Evolutionary conservation across 2,113 vertebrate genomes (phyloP), one percentile per base, ranked within the genome.

Genomic region (Opisthocomus hoazin): DNA sequence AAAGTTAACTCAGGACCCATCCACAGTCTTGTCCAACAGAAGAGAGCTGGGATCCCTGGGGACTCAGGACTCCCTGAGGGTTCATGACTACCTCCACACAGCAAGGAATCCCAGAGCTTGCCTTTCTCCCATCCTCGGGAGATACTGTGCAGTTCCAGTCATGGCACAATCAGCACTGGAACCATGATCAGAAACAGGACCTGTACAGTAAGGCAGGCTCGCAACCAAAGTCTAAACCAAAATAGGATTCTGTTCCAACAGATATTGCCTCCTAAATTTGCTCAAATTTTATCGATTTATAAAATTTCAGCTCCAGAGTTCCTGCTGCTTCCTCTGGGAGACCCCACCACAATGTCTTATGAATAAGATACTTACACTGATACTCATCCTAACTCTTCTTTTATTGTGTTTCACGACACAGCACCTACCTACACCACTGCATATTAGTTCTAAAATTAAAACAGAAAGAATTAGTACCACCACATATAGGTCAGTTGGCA

Each of bases 151-250:
- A 58, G 7, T 37, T 71, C 37, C 51, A 82, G 29, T 12, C 0
- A 0, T 17, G 26, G 87, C 22, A 78, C 0, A 0, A 69, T 23
- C 10, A 14, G 10, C 19, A 12, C 27, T 0, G 0, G 50, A 50
- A 37, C 39, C 30, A 34, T 5, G 29, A 63, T 34, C 26, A 34
- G 34, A 27, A 70, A 5, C 10, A 4, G 21, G 24, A 45, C 6
- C 48, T 85, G 17, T 11, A 82, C 9, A 37, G 17, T 75, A 46
- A 75, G n/a, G 30, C 15, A 37, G 18, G 24, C 19, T 76, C 24
- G 34, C 39, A 85, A 56, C 14, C 2, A 1, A 19, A 34, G 50
- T 61, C 39, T 60, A 73, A 92, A 37, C 24, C 61, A 82, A 81
- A 77, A 68, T 0, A 57, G 65, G 41, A 85, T 61, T 90, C 34